These are phyloP conservation scores for Polia nebulosa DNA, from an alignment of 2,888 invertebrate species.

Conservation along the genomic window DNA sequence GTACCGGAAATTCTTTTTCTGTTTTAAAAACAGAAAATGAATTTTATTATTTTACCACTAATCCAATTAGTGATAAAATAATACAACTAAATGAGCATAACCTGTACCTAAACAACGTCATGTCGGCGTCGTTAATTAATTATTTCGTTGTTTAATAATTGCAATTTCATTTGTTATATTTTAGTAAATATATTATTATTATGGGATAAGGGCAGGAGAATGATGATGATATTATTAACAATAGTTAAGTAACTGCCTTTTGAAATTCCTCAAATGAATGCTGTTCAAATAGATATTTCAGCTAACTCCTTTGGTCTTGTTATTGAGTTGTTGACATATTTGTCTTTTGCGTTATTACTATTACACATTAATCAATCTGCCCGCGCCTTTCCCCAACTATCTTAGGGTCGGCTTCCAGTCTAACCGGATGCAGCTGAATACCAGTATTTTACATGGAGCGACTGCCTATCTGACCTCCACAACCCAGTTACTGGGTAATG, in stretches of 20 bases:
- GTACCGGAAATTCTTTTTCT: background rate
- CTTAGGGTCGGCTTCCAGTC: no score
- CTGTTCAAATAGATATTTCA: background rate
- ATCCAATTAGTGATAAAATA: constrained; percentile 5
- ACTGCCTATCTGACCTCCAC: no score
- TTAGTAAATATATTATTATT: background rate
- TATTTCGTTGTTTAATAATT: background rate
- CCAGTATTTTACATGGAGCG: no score
- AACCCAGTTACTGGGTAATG: no score
- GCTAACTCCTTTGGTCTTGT: background rate
- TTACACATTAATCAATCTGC: no score
- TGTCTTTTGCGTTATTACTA: background rate
- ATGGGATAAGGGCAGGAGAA: no score
- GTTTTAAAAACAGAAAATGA: background rate
- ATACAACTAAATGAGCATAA: constrained; percentile 7
- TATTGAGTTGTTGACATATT: constrained; percentile 4
- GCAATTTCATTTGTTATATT: constrained; percentile 3
- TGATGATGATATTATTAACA: no score
- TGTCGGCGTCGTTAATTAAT: background rate
- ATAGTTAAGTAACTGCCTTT: constrained; percentile 4
- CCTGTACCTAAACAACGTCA: background rate
- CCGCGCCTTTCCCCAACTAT: no score
- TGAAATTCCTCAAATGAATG: background rate
- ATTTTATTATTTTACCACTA: no score
- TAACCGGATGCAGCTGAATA: no score